phyloP scores from a whole-genome alignment of 2,888 invertebrate genomes.

The Drosophila macrospina region DNA sequence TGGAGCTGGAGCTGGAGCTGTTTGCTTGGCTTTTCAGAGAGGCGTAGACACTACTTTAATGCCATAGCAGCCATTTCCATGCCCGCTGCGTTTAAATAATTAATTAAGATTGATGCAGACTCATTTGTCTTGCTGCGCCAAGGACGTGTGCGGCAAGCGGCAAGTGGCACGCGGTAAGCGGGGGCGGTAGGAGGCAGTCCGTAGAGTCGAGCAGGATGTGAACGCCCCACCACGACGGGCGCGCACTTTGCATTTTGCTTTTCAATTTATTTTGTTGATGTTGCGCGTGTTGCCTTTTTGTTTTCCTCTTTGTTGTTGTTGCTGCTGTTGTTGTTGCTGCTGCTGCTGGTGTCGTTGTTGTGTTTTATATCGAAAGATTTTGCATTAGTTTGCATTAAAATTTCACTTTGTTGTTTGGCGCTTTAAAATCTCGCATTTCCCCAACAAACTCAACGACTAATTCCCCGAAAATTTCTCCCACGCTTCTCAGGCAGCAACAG shows the following conservation, averaged over 20 bases:
- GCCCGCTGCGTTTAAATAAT: constrained; percentile 81
- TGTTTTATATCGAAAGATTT: constrained; percentile 69
- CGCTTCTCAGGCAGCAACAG: constrained; percentile 39
- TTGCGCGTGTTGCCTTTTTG: constrained; percentile 45
- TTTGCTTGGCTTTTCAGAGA: constrained; percentile 22
- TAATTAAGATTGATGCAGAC: constrained; percentile 82
- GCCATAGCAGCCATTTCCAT: constrained; percentile 72
- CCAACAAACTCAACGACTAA: not conserved
- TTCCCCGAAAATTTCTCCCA: constrained; percentile 46
- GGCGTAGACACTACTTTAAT: constrained; percentile 69
- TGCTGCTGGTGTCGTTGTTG: constrained; percentile 15
- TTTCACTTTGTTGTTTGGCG: constrained; percentile 75
- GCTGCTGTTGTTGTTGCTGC: constrained; percentile 6
- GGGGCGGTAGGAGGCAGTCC: constrained; percentile 1
- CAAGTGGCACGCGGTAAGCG: no score
- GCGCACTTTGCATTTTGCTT: constrained; percentile 76
- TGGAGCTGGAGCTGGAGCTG: no score
- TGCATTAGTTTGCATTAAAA: constrained; percentile 80
- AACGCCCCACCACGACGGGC: constrained; percentile 41
- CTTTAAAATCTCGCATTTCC: constrained; percentile 46
- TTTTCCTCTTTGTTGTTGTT: constrained; percentile 17
- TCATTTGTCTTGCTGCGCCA: constrained; percentile 76
- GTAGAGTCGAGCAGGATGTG: constrained; percentile 34
- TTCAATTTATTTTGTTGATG: constrained; percentile 73
- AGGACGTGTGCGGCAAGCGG: constrained; percentile 50